Conservation (phyloP, 2,113 vertebrate species). For the Sterna hirundo region DNA sequence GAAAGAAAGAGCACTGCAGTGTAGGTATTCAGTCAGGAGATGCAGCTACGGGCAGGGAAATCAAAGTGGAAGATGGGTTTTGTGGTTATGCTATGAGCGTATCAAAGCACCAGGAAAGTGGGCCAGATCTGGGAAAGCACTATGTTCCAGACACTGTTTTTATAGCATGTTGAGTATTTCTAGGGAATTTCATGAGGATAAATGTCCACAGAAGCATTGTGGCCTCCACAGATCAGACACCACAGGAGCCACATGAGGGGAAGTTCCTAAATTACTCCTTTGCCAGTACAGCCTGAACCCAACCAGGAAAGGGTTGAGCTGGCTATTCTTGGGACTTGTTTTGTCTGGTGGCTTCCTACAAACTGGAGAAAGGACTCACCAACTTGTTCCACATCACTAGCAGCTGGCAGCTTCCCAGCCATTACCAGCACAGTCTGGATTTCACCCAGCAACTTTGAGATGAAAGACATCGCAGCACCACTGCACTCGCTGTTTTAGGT, state of each 20-base stretch:
- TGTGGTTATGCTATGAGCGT: neutral
- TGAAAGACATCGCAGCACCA: slow-evolving; percentile 33
- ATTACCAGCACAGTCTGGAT: slow-evolving; percentile 57
- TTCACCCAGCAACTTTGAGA: slow-evolving; percentile 23
- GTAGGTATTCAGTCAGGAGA: neutral
- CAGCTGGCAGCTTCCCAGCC: slow-evolving; percentile 43
- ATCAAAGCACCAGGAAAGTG: neutral
- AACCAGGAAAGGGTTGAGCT: neutral
- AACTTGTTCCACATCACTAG: slow-evolving; percentile 52
- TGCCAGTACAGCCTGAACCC: slow-evolving; percentile 9
- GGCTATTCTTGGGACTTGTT: slow-evolving; percentile 51
- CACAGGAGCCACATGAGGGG: slow-evolving; percentile 40
- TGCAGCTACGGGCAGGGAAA: neutral
- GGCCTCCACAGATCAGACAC: slow-evolving; percentile 29
- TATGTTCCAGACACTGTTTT: neutral
- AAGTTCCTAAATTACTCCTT: slow-evolving; percentile 31
- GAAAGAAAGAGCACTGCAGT: neutral
- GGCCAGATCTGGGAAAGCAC: neutral
- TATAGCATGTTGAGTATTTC: neutral
- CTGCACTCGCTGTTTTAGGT: slow-evolving; percentile 28
- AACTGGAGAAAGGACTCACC: slow-evolving; percentile 42
- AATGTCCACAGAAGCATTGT: neutral
- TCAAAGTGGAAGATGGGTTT: neutral
- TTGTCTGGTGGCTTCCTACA: slow-evolving; percentile 66
- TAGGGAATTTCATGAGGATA: slow-evolving; percentile 17